Evolutionary conservation across 2,888 invertebrate species (phyloP).

Genomic region (Dynastes hyllus): DNA sequence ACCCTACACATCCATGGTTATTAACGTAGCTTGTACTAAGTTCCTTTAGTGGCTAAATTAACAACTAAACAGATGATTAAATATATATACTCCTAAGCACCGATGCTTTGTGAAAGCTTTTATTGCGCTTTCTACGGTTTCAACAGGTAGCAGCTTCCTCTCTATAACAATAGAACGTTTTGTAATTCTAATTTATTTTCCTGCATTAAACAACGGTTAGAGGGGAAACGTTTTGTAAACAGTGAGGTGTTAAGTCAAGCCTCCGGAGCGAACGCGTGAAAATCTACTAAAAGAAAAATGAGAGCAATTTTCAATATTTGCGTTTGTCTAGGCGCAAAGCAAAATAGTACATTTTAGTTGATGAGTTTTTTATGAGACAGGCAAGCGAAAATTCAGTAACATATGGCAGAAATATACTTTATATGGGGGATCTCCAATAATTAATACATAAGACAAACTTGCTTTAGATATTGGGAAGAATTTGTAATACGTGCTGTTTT

Average conservation of each 20-base stretch:
- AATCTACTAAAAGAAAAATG: conserved; percentile 11
- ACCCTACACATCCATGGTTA: too few species aligned
- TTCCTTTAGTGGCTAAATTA: too few species aligned
- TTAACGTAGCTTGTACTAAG: too few species aligned
- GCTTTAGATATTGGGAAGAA: too few species aligned
- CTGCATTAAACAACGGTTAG: conserved; percentile 20
- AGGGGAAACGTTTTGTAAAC: conserved; percentile 11
- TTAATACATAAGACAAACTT: too few species aligned
- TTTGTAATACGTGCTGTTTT: too few species aligned
- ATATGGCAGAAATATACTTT: too few species aligned
- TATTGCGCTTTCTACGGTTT: background rate
- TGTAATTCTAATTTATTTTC: background rate
- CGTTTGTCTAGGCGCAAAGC: background rate
- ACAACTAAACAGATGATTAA: background rate
- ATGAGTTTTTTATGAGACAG: too few species aligned
- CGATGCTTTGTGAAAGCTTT: background rate
- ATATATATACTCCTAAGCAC: background rate
- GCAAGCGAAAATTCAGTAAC: too few species aligned
- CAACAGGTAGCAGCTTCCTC: conserved; percentile 6
- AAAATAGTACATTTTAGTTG: too few species aligned
- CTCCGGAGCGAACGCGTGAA: background rate
- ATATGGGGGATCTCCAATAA: too few species aligned
- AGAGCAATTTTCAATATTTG: background rate
- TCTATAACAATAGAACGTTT: background rate
- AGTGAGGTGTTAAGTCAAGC: conserved; percentile 21